phyloP scores from a whole-genome alignment of 2,113 vertebrate species.

The Anseranas semipalmata region DNA sequence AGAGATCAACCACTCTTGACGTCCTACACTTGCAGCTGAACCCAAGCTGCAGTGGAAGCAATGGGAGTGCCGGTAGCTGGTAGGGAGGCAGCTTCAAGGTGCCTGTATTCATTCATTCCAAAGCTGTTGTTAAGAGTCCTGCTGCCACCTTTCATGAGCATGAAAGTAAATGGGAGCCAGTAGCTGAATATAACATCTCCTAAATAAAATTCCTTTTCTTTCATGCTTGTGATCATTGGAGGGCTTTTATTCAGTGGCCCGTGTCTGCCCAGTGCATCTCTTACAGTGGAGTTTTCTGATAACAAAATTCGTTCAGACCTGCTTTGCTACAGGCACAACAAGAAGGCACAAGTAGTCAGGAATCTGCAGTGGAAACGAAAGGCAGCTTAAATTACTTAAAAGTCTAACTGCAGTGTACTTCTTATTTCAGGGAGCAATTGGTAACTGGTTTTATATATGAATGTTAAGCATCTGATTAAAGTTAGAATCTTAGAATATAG shows the following conservation, averaged over 20 bases:
- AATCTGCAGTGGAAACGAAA: not conserved
- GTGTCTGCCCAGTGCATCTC: not conserved
- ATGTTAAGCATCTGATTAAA: not conserved
- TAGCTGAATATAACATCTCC: not conserved
- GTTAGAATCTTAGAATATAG: not conserved
- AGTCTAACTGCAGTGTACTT: not conserved
- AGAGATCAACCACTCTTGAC: not conserved
- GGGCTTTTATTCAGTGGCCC: too few relatives aligned
- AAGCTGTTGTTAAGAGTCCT: not conserved
- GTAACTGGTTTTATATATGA: not conserved
- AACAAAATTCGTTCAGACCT: not conserved
- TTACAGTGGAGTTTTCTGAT: not conserved
- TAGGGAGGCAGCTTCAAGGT: not conserved
- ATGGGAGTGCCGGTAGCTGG: not conserved
- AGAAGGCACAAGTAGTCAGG: not conserved
- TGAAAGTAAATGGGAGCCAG: not conserved
- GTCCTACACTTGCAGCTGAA: not conserved
- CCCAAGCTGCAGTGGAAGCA: not conserved
- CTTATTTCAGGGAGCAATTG: not conserved
- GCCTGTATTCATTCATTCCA: not conserved
- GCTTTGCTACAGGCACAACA: not conserved
- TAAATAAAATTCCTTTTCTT: not conserved
- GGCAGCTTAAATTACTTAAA: not conserved
- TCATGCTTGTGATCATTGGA: not conserved
- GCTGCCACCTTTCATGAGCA: not conserved